phyloP scores from a whole-genome alignment of 1,140 invertebrate genomes.

The Leptonema lineaticorne region DNA sequence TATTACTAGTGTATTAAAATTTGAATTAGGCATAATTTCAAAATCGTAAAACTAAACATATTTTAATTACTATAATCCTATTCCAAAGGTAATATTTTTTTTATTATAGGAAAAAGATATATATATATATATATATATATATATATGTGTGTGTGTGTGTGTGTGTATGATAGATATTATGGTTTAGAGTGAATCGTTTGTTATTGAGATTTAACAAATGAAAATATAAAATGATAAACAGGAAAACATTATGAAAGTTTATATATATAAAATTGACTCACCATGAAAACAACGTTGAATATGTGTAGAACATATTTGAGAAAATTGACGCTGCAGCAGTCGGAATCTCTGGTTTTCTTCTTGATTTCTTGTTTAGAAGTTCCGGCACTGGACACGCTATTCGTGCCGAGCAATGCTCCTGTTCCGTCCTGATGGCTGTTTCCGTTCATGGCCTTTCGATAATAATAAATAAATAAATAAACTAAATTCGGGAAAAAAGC shows the following conservation, averaged over 20 bases:
- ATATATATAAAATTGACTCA: constrained; percentile 54
- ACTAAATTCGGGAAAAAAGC: too few relatives aligned
- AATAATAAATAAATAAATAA: too few relatives aligned
- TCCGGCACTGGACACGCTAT: constrained; percentile 36
- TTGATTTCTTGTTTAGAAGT: constrained; percentile 29
- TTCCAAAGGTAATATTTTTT: too few relatives aligned
- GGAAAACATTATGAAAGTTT: too few relatives aligned
- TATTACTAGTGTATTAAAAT: too few relatives aligned
- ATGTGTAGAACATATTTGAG: constrained; percentile 76
- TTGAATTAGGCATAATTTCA: too few relatives aligned
- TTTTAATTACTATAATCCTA: too few relatives aligned
- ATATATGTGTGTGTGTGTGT: not conserved
- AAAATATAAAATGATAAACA: not conserved
- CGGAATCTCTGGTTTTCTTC: constrained; percentile 62
- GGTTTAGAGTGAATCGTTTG: not conserved
- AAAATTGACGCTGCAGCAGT: constrained; percentile 76
- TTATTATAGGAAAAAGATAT: too few relatives aligned
- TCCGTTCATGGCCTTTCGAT: constrained; percentile 34
- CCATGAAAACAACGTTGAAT: constrained; percentile 77
- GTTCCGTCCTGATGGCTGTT: constrained; percentile 33
- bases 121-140: not conserved
- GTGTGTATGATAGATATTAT: not conserved
- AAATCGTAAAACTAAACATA: too few relatives aligned
- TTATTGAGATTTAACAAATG: not conserved
- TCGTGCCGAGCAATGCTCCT: constrained; percentile 37